phyloP scores from a whole-genome alignment of 2,797 vertebrate genomes.

The Chromis chromis region DNA sequence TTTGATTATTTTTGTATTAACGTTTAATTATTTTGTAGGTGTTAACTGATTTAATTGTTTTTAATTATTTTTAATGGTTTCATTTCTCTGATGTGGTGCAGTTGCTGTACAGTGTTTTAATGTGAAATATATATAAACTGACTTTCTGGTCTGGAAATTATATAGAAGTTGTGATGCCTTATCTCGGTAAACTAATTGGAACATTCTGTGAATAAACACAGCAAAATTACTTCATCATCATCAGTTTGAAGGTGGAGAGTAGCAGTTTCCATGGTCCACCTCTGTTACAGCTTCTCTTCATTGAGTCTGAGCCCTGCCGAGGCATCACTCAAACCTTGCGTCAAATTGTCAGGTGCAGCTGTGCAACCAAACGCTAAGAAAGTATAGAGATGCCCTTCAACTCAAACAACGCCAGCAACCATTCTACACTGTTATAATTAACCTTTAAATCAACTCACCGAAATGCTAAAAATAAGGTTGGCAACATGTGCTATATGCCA shows the following conservation, averaged over 20 bases:
- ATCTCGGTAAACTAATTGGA: too few species aligned
- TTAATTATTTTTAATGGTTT: too few species aligned
- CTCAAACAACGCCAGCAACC: conserved; percentile 45
- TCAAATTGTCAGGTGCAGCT: conserved; percentile 44
- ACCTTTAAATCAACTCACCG: conserved; percentile 80
- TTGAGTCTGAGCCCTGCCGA: neutral
- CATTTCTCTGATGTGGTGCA: too few species aligned
- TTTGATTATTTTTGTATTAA: too few species aligned
- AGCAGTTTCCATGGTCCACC: too few species aligned
- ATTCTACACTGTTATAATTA: conserved; percentile 77
- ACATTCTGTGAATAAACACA: neutral
- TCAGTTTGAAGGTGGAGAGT: neutral
- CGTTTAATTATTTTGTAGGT: too few species aligned
- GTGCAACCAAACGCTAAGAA: conserved; percentile 26
- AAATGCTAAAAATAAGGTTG: conserved; percentile 74
- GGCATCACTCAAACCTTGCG: conserved; percentile 10
- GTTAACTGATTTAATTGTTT: too few species aligned
- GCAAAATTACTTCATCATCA: neutral
- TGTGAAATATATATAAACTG: too few species aligned
- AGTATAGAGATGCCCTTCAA: conserved; percentile 64
- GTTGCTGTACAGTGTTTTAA: too few species aligned
- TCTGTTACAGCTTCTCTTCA: neutral
- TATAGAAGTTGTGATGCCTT: too few species aligned
- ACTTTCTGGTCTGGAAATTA: too few species aligned
- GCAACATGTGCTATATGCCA: conserved; percentile 79